Base-by-base conservation (phyloP, 1,140 invertebrate species). In the Brachionus calyciflorus region DNA sequence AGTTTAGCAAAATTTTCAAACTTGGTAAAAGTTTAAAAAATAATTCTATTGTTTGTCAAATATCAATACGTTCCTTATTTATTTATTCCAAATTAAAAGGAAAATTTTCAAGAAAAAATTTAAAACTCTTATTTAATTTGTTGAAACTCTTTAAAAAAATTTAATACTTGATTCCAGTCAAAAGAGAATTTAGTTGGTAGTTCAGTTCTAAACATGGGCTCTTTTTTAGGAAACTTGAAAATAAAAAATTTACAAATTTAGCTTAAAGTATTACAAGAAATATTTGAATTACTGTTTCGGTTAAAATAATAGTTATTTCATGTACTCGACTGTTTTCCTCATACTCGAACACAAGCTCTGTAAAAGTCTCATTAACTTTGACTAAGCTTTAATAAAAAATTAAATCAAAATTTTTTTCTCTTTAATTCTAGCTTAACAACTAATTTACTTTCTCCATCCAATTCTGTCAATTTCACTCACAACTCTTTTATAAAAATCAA, bases 401-500 rank as follows among this genome's bases (percentile, higher is more conserved):
- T 46, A 19, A 63, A 37, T 6, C 30, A 19, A 40, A 65, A 44
- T 19, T 60, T 9, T 5, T n/a, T n/a, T n/a, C n/a, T n/a, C n/a
- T n/a, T n/a, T n/a, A n/a, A n/a, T n/a, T n/a, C n/a, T n/a, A n/a
- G n/a, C 9, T 10, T 28, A 30, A 30, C 3, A 37, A 60, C 9
- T 60, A 6, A 40, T 37, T 6, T 65, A 65, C 60, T 65, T 65
- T 46, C 19, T 65, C 60, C 60, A 65, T 3, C 60, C 60, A 21
- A 65, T 46, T 41, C 2, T 12, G 3, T 65, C 60, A 40, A 65
- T 44, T 21, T 65, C 37, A 12, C 17, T 14, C 3, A 46, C 60
- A 41, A 65, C 9, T 44, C 33, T 41, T n/a, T 44, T 65, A 44
- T 65, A 65, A 65, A 46, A 65, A 44, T 65, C 60, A 46, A 44